Evolutionary conservation across 2,797 vertebrate genomes (phyloP), one percentile per base, ranked within the genome.

Genomic region (Characodon lateralis): DNA sequence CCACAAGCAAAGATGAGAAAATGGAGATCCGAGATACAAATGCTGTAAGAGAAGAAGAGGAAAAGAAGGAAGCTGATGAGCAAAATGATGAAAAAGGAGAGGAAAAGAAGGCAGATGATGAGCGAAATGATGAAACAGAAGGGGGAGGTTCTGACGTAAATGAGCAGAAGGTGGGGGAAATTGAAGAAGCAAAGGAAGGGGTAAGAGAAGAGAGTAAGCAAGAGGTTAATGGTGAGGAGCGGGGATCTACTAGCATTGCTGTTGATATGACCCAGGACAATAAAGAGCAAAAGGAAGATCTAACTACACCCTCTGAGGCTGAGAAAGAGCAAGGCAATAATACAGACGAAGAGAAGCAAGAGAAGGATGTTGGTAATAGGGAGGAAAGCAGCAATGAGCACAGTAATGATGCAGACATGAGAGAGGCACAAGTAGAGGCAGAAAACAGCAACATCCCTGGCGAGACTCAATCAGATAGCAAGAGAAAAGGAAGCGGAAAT

Each of bases 381-480:
- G 81, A 86, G 74, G 83, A 80, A 43, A 78, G 69, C 75, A 74
- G 31, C 39, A 35, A 85, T 71, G 83, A 79, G 39, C 76, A 74
- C 46, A 76, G 73, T 85, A 90, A 91, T 80, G 91, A 89, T 82
- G 82, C 55, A 83, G 89, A 89, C 81, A 82, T 59, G n/a, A 82
- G 71, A 69, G 82, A 85, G 78, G 76, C 81, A 73, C 59, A 88
- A 78, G 82, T 84, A 73, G 82, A 82, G 79, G 72, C 39, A 61
- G 83, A 87, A 81, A 85, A 82, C 78, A 59, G 71, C 74, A 46
- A 63, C 18, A 86, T 87, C 65, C 78, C 75, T 12, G 83, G 46
- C 39, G 88, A 80, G 72, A 80, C 79, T 66, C 77, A 72, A 76
- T 58, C 89, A 78, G 86, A 89, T 83, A 90, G 89, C 35, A 73